A percentile compares a stretch with the other conserved stretches of the same genome.
Evolutionary conservation across 2,888 invertebrate species (phyloP).

Genomic region (Dendrolimus houi): DNA sequence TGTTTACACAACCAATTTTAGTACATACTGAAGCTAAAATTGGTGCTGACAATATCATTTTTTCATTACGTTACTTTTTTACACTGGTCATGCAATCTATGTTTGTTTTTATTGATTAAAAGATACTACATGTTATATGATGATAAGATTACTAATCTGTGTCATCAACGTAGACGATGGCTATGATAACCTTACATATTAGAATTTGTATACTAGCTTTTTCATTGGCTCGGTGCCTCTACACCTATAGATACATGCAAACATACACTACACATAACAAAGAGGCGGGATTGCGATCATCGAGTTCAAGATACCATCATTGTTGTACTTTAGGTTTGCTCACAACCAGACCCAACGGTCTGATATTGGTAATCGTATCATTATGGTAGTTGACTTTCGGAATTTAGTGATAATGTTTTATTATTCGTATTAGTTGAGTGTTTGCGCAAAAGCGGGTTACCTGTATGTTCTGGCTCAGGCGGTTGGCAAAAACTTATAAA

Average conservation of each 20-base stretch:
- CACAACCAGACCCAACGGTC: no score
- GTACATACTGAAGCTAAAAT: no score
- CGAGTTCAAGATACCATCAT: slow-evolving; percentile 38
- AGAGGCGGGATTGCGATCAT: slow-evolving; percentile 73
- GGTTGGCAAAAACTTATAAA: slow-evolving; percentile 52
- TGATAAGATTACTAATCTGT: no score
- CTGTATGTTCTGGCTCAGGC: slow-evolving; percentile 42
- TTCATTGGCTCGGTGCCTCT: not conserved
- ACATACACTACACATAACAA: slow-evolving; percentile 48
- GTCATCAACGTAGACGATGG: not conserved
- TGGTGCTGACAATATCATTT: no score
- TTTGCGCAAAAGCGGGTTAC: slow-evolving; percentile 46
- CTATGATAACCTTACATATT: not conserved
- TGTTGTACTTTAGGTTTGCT: no score
- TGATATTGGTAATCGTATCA: no score
- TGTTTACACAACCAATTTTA: no score
- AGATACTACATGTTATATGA: no score
- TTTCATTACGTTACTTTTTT: no score
- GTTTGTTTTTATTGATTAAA: no score
- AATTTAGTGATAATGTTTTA: slow-evolving; percentile 5
- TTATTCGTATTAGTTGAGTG: slow-evolving; percentile 18
- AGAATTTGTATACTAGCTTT: not conserved
- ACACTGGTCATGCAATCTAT: no score
- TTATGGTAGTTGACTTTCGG: slow-evolving; percentile 3
- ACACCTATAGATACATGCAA: slow-evolving; percentile 36